Percentiles rank a stretch among this genome's conserved stretches.
These are phyloP conservation scores for Lacerta bilineata DNA, from an alignment of 2,797 vertebrate species.

Conservation along the genomic window DNA sequence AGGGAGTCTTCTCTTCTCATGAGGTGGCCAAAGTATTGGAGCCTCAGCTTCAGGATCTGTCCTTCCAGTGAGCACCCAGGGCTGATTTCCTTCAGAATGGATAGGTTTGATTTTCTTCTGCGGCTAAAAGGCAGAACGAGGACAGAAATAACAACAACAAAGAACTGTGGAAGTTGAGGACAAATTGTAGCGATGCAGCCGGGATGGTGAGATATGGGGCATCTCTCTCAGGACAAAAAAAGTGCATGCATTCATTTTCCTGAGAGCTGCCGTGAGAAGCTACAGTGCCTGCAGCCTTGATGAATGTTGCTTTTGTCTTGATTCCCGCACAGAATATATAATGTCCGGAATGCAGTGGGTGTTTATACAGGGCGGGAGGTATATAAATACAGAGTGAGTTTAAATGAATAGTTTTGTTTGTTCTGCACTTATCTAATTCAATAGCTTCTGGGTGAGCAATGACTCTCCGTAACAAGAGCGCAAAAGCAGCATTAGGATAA, in stretches of 20 bases:
- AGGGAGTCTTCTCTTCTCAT: too few relatives aligned
- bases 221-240: not conserved
- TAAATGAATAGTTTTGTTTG: constrained; percentile 73
- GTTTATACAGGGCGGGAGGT: constrained; percentile 49
- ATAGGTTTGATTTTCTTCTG: too few relatives aligned
- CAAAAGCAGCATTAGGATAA: constrained; percentile 65
- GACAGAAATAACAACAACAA: not conserved
- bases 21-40: too few relatives aligned
- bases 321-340: constrained; percentile 28
- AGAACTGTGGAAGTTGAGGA: not conserved
- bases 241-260: not conserved
- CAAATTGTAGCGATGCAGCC: not conserved
- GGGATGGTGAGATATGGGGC: not conserved
- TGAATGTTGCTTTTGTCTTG: constrained; percentile 50
- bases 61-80: too few relatives aligned
- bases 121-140: too few relatives aligned
- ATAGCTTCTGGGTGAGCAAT: constrained; percentile 73
- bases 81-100: too few relatives aligned
- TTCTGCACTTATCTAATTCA: constrained; percentile 69
- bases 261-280: constrained; percentile 13
- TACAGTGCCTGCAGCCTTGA: constrained; percentile 32
- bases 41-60: too few relatives aligned
- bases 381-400: constrained; percentile 60
- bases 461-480: constrained; percentile 61
- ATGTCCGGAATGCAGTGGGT: constrained; percentile 12